Evolutionary conservation across 2,888 invertebrate genomes (phyloP).

Genomic region (Acanthosepion lycidas): DNA sequence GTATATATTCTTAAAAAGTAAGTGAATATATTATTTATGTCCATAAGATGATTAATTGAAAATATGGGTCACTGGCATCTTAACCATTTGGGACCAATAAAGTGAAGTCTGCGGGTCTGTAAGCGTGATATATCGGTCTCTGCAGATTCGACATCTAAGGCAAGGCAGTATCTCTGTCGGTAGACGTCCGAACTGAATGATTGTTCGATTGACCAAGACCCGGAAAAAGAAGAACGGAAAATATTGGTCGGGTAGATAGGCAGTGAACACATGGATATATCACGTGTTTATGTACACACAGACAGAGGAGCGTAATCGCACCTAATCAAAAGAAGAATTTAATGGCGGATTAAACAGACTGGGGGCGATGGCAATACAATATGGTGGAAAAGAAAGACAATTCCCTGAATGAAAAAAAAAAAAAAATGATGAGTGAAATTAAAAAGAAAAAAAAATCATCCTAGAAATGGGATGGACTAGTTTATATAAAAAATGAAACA

Average conservation of each 20-base stretch:
- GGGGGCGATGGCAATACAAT: background rate
- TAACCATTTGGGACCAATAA: background rate
- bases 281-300: background rate
- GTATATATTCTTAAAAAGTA: background rate
- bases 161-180: background rate
- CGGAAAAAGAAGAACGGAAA: background rate
- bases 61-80: slow-evolving; percentile 8
- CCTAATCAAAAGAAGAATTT: background rate
- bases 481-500: too few species aligned
- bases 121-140: slow-evolving; percentile 7
- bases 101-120: background rate
- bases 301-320: background rate
- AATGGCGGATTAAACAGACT: background rate
- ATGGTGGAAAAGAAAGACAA: too few species aligned
- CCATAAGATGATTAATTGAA: background rate
- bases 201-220: background rate
- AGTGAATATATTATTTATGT: background rate
- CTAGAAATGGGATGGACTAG: too few species aligned
- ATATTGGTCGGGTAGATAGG: background rate
- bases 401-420: too few species aligned
- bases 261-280: background rate
- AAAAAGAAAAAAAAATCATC: too few species aligned
- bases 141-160: background rate
- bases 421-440: too few species aligned
- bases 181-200: background rate